These are phyloP conservation scores for Athene cunicularia DNA, from an alignment of 2,113 vertebrate genomes.

Conservation along the genomic window DNA sequence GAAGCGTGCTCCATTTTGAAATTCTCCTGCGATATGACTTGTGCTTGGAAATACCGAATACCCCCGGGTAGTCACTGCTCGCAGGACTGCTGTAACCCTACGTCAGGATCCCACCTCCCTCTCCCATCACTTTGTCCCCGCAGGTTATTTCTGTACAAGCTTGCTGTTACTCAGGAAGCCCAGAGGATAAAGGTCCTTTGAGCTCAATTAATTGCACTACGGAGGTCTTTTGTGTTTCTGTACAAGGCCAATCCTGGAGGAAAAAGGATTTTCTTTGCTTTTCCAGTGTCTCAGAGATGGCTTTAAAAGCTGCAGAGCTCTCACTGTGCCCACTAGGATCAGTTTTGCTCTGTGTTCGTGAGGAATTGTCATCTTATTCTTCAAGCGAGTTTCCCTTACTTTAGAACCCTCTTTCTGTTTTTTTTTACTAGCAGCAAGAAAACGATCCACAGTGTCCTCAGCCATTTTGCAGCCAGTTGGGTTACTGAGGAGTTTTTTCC, in stretches of 20 bases:
- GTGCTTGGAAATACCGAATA: not conserved
- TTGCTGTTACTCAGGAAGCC: not conserved
- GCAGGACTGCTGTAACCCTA: not conserved
- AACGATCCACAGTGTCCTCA: not conserved
- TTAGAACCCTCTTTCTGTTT: not conserved
- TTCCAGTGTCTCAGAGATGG: not conserved
- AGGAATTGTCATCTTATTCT: not conserved
- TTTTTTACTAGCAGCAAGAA: not conserved
- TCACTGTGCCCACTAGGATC: not conserved
- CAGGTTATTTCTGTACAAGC: not conserved
- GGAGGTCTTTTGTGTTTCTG: not conserved
- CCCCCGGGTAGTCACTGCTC: not conserved
- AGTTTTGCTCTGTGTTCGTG: rapidly evolving
- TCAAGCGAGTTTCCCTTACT: not conserved
- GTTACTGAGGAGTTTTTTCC: not conserved
- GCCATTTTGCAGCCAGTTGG: rapidly evolving
- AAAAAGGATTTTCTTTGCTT: not conserved
- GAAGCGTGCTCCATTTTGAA: not conserved
- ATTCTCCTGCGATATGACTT: not conserved
- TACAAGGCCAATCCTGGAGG: not conserved
- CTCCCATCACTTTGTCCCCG: not conserved
- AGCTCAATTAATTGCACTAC: not conserved
- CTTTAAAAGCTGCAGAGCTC: not conserved
- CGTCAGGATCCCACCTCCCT: not conserved
- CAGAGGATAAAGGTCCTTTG: not conserved